These are phyloP conservation scores for Babylonia areolata DNA, from an alignment of 1,140 invertebrate genomes.

Conservation along the genomic window DNA sequence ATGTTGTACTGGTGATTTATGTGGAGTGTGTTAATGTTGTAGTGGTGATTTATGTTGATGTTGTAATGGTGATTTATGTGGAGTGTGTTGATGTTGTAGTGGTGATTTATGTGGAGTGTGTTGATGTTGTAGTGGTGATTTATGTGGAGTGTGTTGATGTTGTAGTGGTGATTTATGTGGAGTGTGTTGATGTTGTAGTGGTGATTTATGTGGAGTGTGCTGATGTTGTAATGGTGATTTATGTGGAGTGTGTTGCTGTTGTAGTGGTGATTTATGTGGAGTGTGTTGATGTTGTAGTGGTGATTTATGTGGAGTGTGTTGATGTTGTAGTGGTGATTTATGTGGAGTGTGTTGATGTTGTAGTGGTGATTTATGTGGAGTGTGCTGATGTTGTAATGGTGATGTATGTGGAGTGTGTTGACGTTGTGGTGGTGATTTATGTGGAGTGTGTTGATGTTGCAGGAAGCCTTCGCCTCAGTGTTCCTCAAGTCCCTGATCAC, in stretches of 20 bases:
- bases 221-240: too few species aligned
- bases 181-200: neutral
- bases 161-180: neutral
- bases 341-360: neutral
- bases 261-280: neutral
- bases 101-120: neutral
- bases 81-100: neutral
- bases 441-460: conserved; percentile 76
- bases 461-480: conserved; percentile 96
- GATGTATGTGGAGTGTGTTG: neutral
- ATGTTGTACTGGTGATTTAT: conserved; percentile 79
- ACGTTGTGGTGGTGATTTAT: neutral
- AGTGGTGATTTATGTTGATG: neutral
- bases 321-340: neutral
- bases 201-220: neutral
- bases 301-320: neutral
- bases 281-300: neutral
- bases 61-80: neutral
- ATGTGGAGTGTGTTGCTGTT: too few species aligned
- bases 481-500: conserved; percentile 98
- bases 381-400: neutral
- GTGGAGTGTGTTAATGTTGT: neutral
- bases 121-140: neutral
- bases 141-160: neutral
- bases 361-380: neutral